Evolutionary conservation across 2,888 invertebrate genomes (phyloP).

Genomic region (Cephonodes hylas): DNA sequence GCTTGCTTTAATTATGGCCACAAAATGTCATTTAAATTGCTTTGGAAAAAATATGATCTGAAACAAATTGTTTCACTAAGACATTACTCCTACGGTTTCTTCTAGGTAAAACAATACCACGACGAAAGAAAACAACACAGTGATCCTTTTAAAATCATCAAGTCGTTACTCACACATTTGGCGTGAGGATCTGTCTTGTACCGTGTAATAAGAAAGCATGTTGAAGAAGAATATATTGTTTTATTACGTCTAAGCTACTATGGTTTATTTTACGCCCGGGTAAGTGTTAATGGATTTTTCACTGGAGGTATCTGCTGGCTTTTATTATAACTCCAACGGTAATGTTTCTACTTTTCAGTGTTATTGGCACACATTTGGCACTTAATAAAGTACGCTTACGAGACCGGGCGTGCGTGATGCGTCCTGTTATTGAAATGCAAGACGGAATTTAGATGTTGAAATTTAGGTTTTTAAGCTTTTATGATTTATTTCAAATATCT

Average conservation of each 20-base stretch:
- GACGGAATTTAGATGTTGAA: not conserved
- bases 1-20: no score
- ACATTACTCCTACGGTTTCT: no score
- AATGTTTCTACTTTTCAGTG: slow-evolving; percentile 59
- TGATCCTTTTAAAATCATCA: not conserved
- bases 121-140: not conserved
- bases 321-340: slow-evolving; percentile 67
- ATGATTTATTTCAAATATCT: not conserved
- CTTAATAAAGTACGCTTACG: slow-evolving; percentile 65
- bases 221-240: slow-evolving; percentile 50
- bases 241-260: slow-evolving; percentile 45
- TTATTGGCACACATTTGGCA: slow-evolving; percentile 62
- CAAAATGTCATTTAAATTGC: no score
- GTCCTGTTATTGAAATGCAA: slow-evolving; percentile 50
- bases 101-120: not conserved
- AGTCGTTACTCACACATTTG: slow-evolving; percentile 21
- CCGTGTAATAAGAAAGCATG: slow-evolving; percentile 41
- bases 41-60: no score
- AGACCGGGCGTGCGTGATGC: slow-evolving; percentile 54
- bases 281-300: slow-evolving; percentile 67
- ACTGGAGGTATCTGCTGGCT: slow-evolving; percentile 48
- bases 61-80: no score
- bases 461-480: not conserved
- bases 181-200: slow-evolving; percentile 5
- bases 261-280: slow-evolving; percentile 58